Evolutionary conservation across 2,797 vertebrate species (phyloP).

Genomic region (Tokudaia muenninki): DNA sequence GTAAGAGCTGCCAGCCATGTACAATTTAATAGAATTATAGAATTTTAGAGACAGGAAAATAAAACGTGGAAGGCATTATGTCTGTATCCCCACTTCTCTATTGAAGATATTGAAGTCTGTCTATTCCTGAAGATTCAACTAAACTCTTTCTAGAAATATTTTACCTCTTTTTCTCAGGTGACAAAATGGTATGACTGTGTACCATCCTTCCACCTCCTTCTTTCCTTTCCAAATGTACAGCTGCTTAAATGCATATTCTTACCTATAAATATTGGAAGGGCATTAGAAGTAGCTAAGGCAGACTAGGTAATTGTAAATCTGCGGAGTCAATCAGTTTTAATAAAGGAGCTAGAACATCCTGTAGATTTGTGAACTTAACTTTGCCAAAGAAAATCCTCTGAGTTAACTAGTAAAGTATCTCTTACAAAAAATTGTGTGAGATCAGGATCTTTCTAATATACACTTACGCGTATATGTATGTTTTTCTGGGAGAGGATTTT

Average conservation of each 20-base stretch:
- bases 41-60: neutral
- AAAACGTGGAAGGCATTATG: neutral
- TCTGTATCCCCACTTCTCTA: slow-evolving; percentile 35
- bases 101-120: neutral
- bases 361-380: neutral
- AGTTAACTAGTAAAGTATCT: neutral
- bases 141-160: neutral
- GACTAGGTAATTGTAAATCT: neutral
- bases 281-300: neutral
- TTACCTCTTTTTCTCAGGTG: neutral
- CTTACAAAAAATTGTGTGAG: neutral
- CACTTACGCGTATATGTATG: neutral
- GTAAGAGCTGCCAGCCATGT: slow-evolving; percentile 66
- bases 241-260: neutral
- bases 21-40: slow-evolving; percentile 67
- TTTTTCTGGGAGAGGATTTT: neutral
- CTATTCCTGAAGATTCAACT: neutral
- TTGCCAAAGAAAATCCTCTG: neutral
- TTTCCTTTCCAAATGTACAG: neutral
- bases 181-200: neutral
- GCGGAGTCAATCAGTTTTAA: neutral
- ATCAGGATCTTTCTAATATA: neutral
- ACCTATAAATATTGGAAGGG: neutral
- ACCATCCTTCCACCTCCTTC: neutral
- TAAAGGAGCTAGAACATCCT: neutral